Base-by-base conservation (phyloP, 2,113 vertebrate genomes). In the Lucifuga dentata region DNA sequence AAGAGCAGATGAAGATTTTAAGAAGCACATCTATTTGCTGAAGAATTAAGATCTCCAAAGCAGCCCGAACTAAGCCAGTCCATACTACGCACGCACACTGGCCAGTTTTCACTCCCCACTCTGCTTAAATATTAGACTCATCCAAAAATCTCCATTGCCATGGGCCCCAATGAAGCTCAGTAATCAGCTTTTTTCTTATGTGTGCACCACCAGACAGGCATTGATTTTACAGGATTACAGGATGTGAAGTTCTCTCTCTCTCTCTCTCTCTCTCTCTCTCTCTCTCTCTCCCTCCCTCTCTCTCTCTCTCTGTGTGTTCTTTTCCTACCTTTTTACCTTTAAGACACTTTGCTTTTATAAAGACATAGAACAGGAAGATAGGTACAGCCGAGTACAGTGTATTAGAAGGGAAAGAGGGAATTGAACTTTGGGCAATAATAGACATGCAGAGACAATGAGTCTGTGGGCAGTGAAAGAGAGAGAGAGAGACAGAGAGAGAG, bases 11-110 rank as follows among this genome's bases (percentile, higher is more conserved):
- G 83, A 69, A 79, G 62, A 73, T 84, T 83, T 86, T 68, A 82
- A 67, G 85, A 64, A 90, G 89, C 86, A 64, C 41, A 44, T 85
- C 72, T 81, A 89, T 89, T 90, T 90, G 73, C 70, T 80, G 81
- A 70, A 83, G 58, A 86, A 78, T 64, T 73, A 79, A 76, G 77
- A 82, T 82, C 62, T 84, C 59, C 62, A 66, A 41, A 62, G 13
- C 19, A 36, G 39, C 66, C 57, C 50, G 72, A 66, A 68, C 35
- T 44, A 56, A 62, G 80, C 20, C 7, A 48, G 51, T 9, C 0
- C 44, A 44, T 40, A 32, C 17, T n/a, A 65, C 40, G 57, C 40
- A 69, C 57, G 43, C 67, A 62, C 39, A 51, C 19, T 52, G 35
- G n/a, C 12, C 21, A 33, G 2, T 45, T n/a, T 29, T 38, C n/a